phyloP scores from a whole-genome alignment of 1,140 invertebrate species.

The Eumeta japonica region DNA sequence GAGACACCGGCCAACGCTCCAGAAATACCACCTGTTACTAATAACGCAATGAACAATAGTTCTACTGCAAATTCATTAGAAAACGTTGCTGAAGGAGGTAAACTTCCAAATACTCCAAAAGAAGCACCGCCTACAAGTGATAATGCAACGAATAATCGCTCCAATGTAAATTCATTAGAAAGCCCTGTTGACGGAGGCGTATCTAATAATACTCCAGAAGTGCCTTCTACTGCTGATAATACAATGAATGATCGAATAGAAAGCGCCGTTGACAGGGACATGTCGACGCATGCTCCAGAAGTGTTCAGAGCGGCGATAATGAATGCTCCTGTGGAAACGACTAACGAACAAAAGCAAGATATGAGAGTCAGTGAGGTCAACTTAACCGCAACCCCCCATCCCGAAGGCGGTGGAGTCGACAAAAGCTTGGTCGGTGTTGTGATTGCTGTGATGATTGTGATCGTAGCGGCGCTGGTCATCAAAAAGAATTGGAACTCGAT shows the following conservation, averaged over 20 bases:
- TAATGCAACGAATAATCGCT: no score
- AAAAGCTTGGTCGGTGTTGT: slow-evolving; percentile 49
- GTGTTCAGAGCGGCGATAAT: no score
- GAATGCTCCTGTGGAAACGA: slow-evolving; percentile 16
- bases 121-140: background rate
- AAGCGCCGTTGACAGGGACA: background rate
- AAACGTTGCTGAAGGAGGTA: no score
- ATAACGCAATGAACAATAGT: no score
- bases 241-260: background rate
- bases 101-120: no score
- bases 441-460: slow-evolving; percentile 47
- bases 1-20: no score
- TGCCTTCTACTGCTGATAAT: background rate
- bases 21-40: no score
- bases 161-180: no score
- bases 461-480: slow-evolving; percentile 48
- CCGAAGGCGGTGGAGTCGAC: slow-evolving; percentile 35
- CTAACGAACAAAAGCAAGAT: no score
- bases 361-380: no score
- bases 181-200: background rate
- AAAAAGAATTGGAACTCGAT: slow-evolving; percentile 60
- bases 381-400: slow-evolving; percentile 26
- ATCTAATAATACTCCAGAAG: background rate
- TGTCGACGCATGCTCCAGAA: background rate
- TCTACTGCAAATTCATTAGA: no score